These are phyloP conservation scores for Pyrocoelia pectoralis DNA, from an alignment of 2,888 invertebrate species.

Conservation along the genomic window DNA sequence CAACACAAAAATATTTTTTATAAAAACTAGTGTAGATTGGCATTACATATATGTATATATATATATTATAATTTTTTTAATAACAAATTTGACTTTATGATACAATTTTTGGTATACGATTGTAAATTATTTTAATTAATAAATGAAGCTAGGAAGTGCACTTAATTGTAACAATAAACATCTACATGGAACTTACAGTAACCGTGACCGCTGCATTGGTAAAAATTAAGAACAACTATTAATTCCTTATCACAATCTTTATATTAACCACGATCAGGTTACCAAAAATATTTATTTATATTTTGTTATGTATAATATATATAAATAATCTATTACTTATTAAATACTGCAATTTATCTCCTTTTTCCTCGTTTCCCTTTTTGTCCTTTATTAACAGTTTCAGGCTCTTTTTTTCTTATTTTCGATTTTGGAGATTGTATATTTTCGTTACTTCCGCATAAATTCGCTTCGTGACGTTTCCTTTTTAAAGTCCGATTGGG, in stretches of 20 bases:
- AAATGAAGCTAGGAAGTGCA: constrained; percentile 34
- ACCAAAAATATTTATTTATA: constrained; percentile 35
- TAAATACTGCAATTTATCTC: constrained; percentile 27
- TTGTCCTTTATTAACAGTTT: not conserved
- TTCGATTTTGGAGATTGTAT: constrained; percentile 49
- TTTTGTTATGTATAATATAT: not conserved
- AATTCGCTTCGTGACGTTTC: constrained; percentile 38
- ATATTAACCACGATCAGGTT: constrained; percentile 29
- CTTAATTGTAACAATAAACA: constrained; percentile 36
- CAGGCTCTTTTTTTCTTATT: constrained; percentile 48
- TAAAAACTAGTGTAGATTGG: constrained; percentile 18
- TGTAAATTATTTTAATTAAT: constrained; percentile 25
- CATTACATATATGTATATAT: constrained; percentile 6
- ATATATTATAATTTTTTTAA: constrained; percentile 4
- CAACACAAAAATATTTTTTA: constrained; percentile 9
- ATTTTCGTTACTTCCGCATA: constrained; percentile 21
- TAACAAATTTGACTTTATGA: constrained; percentile 22
- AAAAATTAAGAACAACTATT: constrained; percentile 30
- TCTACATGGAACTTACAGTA: constrained; percentile 32
- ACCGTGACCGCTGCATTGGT: constrained; percentile 25
- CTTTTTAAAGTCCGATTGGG: constrained; percentile 47
- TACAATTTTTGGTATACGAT: constrained; percentile 32
- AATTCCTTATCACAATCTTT: constrained; percentile 29
- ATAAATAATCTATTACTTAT: constrained; percentile 24
- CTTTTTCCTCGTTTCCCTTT: constrained; percentile 2